Evolutionary conservation across 2,888 invertebrate genomes (phyloP), one percentile per base, ranked within the genome.

Genomic region (Synanthedon vespiformis): DNA sequence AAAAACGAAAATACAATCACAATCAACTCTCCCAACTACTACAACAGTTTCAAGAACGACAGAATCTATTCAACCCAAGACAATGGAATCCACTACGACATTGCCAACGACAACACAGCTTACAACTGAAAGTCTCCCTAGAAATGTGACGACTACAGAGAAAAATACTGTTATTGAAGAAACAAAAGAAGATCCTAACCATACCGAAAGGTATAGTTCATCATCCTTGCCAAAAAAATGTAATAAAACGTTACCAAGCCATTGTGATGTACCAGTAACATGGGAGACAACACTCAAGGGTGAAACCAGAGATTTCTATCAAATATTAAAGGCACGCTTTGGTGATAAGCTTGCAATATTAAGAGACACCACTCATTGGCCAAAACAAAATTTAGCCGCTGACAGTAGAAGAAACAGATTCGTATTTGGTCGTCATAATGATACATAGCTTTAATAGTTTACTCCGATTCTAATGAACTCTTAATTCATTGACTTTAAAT

Each of bases 231-330:
- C 47, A 52, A 56, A 2, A 47, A 51, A 40, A 48, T 44, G 44
- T n/a, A 44, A 44, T n/a, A n/a, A 44, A 6, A 14, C 44, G 6
- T 13, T 44, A 13, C 44, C 44, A 10, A 40, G 12, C 54, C 55
- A 69, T 27, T 86, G 85, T 52, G 56, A 70, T n/a, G 56, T 66
- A 41, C 84, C 82, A 1, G 50, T 53, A 1, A 74, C 75, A 1
- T 86, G 86, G 86, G 81, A 81, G 55, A 84, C 83, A 0, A 85
- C 86, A n/a, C 51, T 57, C 1, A 54, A 56, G 44, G 78, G 77
- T 1, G 85, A 86, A 64, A 76, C 67, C 0, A 74, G 82, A 60
- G 85, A 86, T 54, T 81, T 80, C 50, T 75, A 66, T 34, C 76
- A 76, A 64, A 74, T 85, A 55, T 58, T 85, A 3, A 74, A 59